Evolutionary conservation across 2,888 invertebrate genomes (phyloP).

Genomic region (Beris morrisii): DNA sequence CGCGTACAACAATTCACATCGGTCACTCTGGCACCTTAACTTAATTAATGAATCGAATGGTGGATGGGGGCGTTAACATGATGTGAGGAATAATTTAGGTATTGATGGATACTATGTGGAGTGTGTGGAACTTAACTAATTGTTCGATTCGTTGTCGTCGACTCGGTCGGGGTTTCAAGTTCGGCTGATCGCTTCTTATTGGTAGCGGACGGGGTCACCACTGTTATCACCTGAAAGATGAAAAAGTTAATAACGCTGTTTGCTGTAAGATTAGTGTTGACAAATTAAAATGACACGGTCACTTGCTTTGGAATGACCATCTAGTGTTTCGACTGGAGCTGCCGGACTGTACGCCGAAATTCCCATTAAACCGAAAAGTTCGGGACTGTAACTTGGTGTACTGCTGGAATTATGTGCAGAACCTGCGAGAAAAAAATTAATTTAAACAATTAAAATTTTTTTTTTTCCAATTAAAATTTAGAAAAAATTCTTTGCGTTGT

Average conservation of each 20-base stretch:
- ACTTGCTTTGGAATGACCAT: conserved; percentile 68
- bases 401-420: conserved; percentile 13
- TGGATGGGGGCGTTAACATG: conserved; percentile 12
- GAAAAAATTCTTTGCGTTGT: no score
- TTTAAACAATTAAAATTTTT: no score
- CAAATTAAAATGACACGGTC: conserved; percentile 19
- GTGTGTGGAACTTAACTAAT: conserved; percentile 5
- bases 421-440: neutral
- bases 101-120: conserved; percentile 1
- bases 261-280: conserved; percentile 28
- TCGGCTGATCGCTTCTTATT: conserved; percentile 25
- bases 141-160: conserved; percentile 1
- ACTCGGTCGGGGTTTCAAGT: neutral
- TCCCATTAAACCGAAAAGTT: conserved; percentile 60
- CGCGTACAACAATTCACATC: conserved; percentile 12
- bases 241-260: neutral
- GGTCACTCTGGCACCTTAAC: conserved; percentile 37
- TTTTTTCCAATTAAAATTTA: no score
- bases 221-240: conserved; percentile 35
- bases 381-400: conserved; percentile 46
- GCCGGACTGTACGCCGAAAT: conserved; percentile 59
- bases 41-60: conserved; percentile 28
- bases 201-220: conserved; percentile 32
- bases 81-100: conserved; percentile 29
- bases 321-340: conserved; percentile 60